These are phyloP conservation scores for Arctocebus calabarensis DNA, from an alignment of 2,797 vertebrate genomes.

Conservation along the genomic window DNA sequence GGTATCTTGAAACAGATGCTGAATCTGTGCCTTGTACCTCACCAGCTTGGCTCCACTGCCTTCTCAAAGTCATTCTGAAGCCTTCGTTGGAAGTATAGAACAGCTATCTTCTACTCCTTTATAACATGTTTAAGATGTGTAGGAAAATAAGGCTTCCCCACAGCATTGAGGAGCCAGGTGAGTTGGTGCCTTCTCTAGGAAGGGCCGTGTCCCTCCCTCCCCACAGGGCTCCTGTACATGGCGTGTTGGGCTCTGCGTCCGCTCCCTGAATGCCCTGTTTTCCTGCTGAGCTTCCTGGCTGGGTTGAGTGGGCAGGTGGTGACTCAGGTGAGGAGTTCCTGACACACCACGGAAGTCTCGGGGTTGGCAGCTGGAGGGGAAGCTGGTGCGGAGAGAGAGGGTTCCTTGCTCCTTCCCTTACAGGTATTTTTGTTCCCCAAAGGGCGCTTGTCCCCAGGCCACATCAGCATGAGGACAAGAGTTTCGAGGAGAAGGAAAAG, in stretches of 20 bases:
- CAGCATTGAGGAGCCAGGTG: neutral
- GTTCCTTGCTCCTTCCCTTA: neutral
- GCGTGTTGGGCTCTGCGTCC: too few species aligned
- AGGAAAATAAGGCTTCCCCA: neutral
- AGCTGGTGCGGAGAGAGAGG: neutral
- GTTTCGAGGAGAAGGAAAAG: too few species aligned
- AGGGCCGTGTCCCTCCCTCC: too few species aligned
- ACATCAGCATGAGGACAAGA: too few species aligned
- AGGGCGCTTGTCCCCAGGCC: too few species aligned
- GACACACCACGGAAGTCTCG: neutral
- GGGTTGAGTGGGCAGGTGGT: neutral
- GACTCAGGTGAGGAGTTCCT: neutral
- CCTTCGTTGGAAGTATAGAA: neutral
- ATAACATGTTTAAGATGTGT: constrained; percentile 24
- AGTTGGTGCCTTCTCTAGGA: neutral
- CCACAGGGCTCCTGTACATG: fast-evolving
- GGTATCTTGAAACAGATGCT: neutral
- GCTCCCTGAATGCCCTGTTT: neutral
- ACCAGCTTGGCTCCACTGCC: neutral
- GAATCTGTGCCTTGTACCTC: neutral
- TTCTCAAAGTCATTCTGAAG: neutral
- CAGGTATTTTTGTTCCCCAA: neutral
- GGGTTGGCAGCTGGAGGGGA: neutral
- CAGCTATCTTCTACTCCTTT: neutral
- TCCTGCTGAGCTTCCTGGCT: neutral